Conservation (phyloP, 2,113 vertebrate species). For the Atherinomorus stipes region DNA sequence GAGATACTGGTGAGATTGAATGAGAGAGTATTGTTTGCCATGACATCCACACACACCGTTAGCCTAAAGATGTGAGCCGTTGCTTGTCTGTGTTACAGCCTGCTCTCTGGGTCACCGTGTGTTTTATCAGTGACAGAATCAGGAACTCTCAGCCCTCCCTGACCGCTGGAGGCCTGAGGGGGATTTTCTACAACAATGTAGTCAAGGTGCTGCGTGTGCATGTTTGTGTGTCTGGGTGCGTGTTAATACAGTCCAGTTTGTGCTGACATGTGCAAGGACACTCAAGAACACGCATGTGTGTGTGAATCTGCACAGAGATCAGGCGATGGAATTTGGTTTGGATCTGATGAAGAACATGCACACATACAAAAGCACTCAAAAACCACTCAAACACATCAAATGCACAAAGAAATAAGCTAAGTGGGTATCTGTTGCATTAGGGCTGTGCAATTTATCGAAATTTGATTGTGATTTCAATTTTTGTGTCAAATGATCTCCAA, state of each 20-base stretch:
- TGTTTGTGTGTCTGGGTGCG: slow-evolving; percentile 6
- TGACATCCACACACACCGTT: slow-evolving; percentile 4
- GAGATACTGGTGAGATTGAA: too few species aligned
- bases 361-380: neutral
- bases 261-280: neutral
- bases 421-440: too few species aligned
- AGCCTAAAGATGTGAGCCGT: slow-evolving; percentile 33
- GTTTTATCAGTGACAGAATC: slow-evolving; percentile 55
- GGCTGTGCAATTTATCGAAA: too few species aligned
- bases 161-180: slow-evolving; percentile 17
- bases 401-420: too few species aligned
- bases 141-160: slow-evolving; percentile 32
- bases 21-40: too few species aligned
- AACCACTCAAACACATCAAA: neutral
- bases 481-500: too few species aligned
- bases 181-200: slow-evolving; percentile 9
- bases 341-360: slow-evolving; percentile 4
- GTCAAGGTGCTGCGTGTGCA: neutral
- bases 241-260: slow-evolving; percentile 26
- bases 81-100: slow-evolving; percentile 14
- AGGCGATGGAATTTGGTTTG: too few species aligned
- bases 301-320: slow-evolving; percentile 28
- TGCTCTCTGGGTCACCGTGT: slow-evolving; percentile 55
- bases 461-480: too few species aligned
- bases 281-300: neutral